These are phyloP conservation scores for Artibeus jamaicensis DNA, from an alignment of 2,797 vertebrate species.

Conservation along the genomic window DNA sequence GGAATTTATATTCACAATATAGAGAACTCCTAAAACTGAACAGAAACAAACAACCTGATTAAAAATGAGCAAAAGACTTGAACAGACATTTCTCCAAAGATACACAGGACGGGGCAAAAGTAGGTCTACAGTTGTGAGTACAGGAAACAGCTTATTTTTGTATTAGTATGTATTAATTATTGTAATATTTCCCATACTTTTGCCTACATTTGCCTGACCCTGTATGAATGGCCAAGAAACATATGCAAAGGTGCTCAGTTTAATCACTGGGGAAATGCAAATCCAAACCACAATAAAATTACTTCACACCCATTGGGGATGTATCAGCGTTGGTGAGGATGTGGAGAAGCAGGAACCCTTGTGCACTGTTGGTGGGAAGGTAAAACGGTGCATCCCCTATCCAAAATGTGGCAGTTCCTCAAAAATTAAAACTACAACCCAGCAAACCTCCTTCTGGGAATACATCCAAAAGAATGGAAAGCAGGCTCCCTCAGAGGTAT, in stretches of 20 bases:
- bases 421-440: not conserved
- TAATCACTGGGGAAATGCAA: not conserved
- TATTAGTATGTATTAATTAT: not conserved
- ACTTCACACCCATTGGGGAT: not conserved
- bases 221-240: not conserved
- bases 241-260: not conserved
- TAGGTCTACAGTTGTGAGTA: not conserved
- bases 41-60: not conserved
- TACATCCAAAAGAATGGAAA: not conserved
- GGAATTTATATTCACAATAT: not conserved
- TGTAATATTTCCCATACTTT: not conserved
- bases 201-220: not conserved
- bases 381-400: not conserved
- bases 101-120: not conserved
- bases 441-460: not conserved
- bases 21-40: not conserved
- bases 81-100: not conserved
- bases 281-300: not conserved
- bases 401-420: not conserved
- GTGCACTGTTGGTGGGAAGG: not conserved
- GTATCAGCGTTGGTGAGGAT: not conserved
- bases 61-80: not conserved
- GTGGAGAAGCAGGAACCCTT: not conserved
- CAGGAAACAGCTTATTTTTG: not conserved
- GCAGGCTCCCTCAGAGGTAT: not conserved